These are phyloP conservation scores for Papilio glaucus DNA, from an alignment of 1,140 invertebrate species.

Conservation along the genomic window DNA sequence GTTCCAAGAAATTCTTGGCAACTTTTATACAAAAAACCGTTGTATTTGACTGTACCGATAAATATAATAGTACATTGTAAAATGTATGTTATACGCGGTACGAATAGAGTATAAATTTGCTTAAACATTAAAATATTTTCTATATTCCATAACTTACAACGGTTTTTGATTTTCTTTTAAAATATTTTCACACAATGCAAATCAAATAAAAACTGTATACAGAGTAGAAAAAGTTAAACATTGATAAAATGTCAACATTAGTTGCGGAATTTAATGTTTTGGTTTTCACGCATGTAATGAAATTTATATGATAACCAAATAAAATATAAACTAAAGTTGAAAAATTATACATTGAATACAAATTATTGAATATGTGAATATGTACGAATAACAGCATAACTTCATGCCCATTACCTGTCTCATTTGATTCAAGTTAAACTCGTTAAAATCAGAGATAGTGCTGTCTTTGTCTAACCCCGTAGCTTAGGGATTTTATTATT, in stretches of 20 bases:
- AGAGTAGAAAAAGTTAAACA: not conserved
- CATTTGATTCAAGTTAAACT: too few relatives aligned
- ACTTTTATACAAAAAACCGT: not conserved
- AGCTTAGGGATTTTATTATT: too few relatives aligned
- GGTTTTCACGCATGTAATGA: not conserved
- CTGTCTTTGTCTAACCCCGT: too few relatives aligned
- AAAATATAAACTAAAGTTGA: not conserved
- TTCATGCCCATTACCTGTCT: too few relatives aligned
- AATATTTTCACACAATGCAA: conserved; percentile 11
- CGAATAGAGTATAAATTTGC: not conserved
- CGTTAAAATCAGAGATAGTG: too few relatives aligned
- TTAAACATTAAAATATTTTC: not conserved
- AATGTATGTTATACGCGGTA: not conserved
- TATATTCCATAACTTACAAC: not conserved
- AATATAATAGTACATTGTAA: not conserved
- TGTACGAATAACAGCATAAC: too few relatives aligned
- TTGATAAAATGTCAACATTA: not conserved
- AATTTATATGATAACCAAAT: not conserved
- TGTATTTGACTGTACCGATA: not conserved
- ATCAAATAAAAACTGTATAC: not conserved
- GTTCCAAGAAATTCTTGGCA: conserved; percentile 1
- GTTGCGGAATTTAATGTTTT: conserved; percentile 1
- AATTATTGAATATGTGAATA: too few relatives aligned
- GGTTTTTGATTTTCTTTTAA: conserved; percentile 12
- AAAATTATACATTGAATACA: not conserved